Evolutionary conservation across 2,797 vertebrate species (phyloP), one percentile per base, ranked within the genome.

Genomic region (Acridotheres tristis): DNA sequence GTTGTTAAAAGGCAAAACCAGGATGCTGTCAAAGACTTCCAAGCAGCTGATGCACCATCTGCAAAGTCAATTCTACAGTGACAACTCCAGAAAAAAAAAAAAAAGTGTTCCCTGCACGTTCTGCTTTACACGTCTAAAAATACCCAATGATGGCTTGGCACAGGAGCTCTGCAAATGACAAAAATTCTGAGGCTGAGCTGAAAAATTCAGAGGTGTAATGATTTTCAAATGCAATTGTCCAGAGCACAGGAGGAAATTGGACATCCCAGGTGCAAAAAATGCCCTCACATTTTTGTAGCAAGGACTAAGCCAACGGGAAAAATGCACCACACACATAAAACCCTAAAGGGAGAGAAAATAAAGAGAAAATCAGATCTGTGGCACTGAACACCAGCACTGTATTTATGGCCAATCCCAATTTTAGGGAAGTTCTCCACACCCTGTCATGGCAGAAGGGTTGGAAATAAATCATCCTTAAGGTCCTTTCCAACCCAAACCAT

Each of bases 401-500:
- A 11, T 5, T 21, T 2, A 27, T 6, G 48, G 30, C 43, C 42
- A 74, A 26, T 3, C 38, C 30, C 25, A 48, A 9, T 30, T 62
- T 27, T 2, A 61, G 34, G 36, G 32, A 38, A 72, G 21, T 34
- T 62, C n/a, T 43, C 30, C 36, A 57, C 18, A 27, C 4, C 42
- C 34, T 45, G 10, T 55, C 32, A 3, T 1, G 36, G 42, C 36
- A 69, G 43, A 10, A 25, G 20, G 20, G 13, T 0, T 45, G n/a
- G 38, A 53, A 77, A 30, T 5, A 26, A 50, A 58, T 23, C 10
- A 27, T 7, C 17, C 51, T 22, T 13, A 13, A 45, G n/a, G 25
- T 34, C 29, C 25, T 15, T 51, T 63, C 20, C 29, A 8, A 19
- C n/a, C 20, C 71, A 62, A 69, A 69, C 23, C n/a, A 22, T 26